These are phyloP conservation scores for Zapornia atra DNA, from an alignment of 2,113 vertebrate genomes.

Conservation along the genomic window DNA sequence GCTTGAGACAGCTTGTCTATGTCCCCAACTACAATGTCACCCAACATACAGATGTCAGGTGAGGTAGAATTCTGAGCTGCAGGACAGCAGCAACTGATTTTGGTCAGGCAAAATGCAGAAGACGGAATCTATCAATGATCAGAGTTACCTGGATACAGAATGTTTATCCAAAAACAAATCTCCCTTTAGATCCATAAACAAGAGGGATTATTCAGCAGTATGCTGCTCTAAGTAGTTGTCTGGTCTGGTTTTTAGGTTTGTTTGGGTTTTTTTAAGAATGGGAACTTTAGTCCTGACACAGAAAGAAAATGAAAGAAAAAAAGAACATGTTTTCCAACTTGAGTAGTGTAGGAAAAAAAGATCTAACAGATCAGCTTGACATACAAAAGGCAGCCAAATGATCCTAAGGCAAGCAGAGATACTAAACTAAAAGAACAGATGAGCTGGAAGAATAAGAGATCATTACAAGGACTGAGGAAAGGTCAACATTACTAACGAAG, in stretches of 20 bases:
- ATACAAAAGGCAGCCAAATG: background rate
- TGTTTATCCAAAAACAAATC: background rate
- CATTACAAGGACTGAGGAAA: background rate
- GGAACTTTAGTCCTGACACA: background rate
- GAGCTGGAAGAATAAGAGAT: background rate
- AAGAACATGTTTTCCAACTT: background rate
- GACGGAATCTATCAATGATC: background rate
- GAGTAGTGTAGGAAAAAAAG: background rate
- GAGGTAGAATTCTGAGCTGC: background rate
- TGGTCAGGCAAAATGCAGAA: background rate
- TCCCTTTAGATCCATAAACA: background rate
- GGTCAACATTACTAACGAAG: background rate
- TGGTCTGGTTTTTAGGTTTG: background rate
- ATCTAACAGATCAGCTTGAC: background rate
- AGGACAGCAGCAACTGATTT: background rate
- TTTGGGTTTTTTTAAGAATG: background rate
- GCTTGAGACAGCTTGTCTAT: no score
- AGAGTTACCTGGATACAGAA: background rate
- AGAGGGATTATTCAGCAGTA: background rate
- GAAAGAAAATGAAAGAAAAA: background rate
- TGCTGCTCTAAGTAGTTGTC: background rate
- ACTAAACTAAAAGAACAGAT: background rate
- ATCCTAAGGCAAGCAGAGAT: background rate
- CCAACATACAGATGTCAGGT: rapidly evolving
- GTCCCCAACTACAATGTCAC: background rate